Percentiles rank a stretch among this genome's conserved stretches.
These are phyloP conservation scores for Sprattus sprattus DNA, from an alignment of 2,113 vertebrate species.

Conservation along the genomic window DNA sequence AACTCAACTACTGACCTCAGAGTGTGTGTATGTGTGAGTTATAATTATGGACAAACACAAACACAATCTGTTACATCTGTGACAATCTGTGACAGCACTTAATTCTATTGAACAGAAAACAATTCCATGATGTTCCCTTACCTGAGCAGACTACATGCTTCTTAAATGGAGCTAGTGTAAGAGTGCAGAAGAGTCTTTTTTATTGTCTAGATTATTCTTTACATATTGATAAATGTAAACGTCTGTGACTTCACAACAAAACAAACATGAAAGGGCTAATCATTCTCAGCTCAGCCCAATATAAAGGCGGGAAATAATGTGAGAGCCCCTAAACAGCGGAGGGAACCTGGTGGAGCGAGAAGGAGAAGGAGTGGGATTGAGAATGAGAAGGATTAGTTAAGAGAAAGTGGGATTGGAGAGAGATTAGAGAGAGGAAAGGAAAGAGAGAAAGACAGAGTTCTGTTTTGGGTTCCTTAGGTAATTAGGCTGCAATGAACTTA, in stretches of 20 bases:
- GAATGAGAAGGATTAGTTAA: no score
- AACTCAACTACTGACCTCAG: no score
- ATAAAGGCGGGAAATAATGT: conserved; percentile 38
- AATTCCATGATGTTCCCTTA: no score
- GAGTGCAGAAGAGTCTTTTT: no score
- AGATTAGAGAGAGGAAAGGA: neutral
- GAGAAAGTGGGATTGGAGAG: neutral
- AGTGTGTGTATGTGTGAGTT: conserved; percentile 19
- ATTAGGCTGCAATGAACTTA: conserved; percentile 72
- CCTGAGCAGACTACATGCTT: no score
- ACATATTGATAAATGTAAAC: no score
- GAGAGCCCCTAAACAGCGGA: no score
- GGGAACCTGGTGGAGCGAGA: conserved; percentile 46
- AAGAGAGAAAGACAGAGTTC: conserved; percentile 25
- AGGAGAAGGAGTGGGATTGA: neutral
- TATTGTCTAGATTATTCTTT: no score
- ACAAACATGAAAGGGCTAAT: neutral
- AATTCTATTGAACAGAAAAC: no score
- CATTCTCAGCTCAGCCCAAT: conserved; percentile 59
- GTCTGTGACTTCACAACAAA: conserved; percentile 45
- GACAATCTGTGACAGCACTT: no score
- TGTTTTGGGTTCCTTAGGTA: conserved; percentile 63
- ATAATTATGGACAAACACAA: neutral
- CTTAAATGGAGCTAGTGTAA: no score
- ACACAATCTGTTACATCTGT: no score